These are phyloP conservation scores for Agrochola lychnidis DNA, from an alignment of 2,888 invertebrate genomes.

Conservation along the genomic window DNA sequence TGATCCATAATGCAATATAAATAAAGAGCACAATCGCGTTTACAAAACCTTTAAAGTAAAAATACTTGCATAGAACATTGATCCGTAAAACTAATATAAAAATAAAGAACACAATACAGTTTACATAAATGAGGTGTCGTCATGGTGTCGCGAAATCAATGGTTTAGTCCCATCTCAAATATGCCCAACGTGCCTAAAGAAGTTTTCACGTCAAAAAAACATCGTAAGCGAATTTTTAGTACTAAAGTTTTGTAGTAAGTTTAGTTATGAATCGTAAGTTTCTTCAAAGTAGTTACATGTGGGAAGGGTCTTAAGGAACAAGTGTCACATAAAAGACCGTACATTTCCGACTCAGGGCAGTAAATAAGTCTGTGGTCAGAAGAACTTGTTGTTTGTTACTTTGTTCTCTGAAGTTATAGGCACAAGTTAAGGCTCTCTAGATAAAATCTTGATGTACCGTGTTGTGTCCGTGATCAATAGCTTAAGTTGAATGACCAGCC, in stretches of 20 bases:
- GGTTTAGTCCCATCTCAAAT: too few species aligned
- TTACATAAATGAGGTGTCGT: too few species aligned
- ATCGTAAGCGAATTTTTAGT: neutral
- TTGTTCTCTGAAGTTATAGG: conserved; percentile 15
- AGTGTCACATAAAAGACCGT: conserved; percentile 1
- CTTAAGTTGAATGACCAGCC: conserved; percentile 9
- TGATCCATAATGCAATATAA: too few species aligned
- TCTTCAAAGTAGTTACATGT: neutral
- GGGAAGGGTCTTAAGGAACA: neutral
- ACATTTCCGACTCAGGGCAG: conserved; percentile 18
- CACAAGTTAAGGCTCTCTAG: conserved; percentile 7
- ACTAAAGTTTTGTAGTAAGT: neutral
- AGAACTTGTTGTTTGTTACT: conserved; percentile 22
- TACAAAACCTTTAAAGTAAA: too few species aligned
- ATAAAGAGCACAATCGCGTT: too few species aligned
- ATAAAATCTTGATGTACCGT: conserved; percentile 31
- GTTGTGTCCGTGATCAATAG: conserved; percentile 19
- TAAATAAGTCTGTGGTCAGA: conserved; percentile 19
- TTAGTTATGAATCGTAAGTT: neutral
- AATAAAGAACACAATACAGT: too few species aligned
- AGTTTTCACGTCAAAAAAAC: neutral
- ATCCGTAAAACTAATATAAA: too few species aligned
- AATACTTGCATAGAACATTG: too few species aligned
- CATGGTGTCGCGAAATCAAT: too few species aligned
- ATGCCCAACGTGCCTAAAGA: too few species aligned